Conservation (phyloP, 2,888 invertebrate genomes). For the Perizoma affinitatum region DNA sequence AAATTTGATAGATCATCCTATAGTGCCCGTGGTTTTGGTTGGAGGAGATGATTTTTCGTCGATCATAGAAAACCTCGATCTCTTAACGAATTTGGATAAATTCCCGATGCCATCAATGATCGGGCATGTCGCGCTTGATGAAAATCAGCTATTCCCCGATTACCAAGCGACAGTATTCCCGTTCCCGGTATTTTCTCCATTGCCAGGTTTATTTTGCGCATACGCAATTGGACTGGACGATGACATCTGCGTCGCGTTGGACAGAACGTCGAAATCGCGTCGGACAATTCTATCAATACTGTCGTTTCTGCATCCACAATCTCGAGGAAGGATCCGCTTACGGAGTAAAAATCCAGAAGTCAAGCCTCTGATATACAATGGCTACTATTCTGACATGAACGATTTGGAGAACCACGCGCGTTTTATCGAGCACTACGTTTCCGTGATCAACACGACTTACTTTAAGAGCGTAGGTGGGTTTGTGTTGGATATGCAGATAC, state of each 20-base stretch:
- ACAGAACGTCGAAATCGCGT: slow-evolving; percentile 34
- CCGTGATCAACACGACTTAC: slow-evolving; percentile 45
- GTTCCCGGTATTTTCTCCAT: slow-evolving; percentile 39
- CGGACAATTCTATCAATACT: slow-evolving; percentile 38
- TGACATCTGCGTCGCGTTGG: slow-evolving; percentile 41
- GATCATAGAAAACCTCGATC: slow-evolving; percentile 40
- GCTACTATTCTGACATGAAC: slow-evolving; percentile 41
- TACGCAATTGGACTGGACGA: slow-evolving; percentile 33
- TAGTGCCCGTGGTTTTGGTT: slow-evolving; percentile 41
- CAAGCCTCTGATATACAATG: slow-evolving; percentile 43
- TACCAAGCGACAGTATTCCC: slow-evolving; percentile 50
- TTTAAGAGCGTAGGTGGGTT: slow-evolving; percentile 43
- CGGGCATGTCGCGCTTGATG: slow-evolving; percentile 49
- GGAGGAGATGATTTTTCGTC: slow-evolving; percentile 36
- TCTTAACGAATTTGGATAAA: slow-evolving; percentile 34
- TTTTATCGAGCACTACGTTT: slow-evolving; percentile 43
- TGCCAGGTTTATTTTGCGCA: slow-evolving; percentile 26
- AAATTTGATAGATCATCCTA: slow-evolving; percentile 53
- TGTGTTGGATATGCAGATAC: slow-evolving; percentile 37
- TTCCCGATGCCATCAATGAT: slow-evolving; percentile 48
- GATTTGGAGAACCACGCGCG: slow-evolving; percentile 47
- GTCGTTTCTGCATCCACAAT: slow-evolving; percentile 49
- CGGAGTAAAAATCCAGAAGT: slow-evolving; percentile 44
- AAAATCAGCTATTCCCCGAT: slow-evolving; percentile 49
- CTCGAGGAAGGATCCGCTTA: slow-evolving; percentile 50